These are phyloP conservation scores for Cheilosia soror DNA, from an alignment of 2,888 invertebrate species.

Conservation along the genomic window DNA sequence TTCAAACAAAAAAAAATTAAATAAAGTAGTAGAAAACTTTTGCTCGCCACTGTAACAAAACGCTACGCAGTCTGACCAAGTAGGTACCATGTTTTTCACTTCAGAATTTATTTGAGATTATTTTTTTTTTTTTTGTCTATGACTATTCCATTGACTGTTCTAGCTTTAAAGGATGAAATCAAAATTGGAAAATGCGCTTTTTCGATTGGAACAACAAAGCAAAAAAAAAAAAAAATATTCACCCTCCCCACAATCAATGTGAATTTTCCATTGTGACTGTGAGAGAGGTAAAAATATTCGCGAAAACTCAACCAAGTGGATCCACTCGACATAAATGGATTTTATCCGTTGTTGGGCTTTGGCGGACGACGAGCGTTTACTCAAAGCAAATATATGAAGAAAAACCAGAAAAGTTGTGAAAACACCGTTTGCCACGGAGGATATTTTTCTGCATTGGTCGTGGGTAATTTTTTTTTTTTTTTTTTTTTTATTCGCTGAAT, in stretches of 20 bases:
- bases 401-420: constrained; percentile 17
- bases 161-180: constrained; percentile 1
- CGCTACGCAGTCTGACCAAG: background rate
- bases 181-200: constrained; percentile 23
- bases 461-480: background rate
- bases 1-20: no score
- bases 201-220: background rate
- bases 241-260: background rate
- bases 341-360: constrained; percentile 30
- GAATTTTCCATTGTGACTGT: background rate
- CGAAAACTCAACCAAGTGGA: constrained; percentile 31
- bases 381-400: constrained; percentile 35
- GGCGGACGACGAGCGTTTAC: constrained; percentile 10
- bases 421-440: background rate
- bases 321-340: constrained; percentile 55
- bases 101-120: constrained; percentile 21
- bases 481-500: background rate
- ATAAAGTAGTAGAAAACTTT: no score
- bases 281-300: constrained; percentile 26
- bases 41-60: no score
- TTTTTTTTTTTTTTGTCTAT: background rate
- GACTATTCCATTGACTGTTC: constrained; percentile 5
- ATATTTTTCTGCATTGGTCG: constrained; percentile 1
- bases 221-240: background rate
- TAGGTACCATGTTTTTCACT: background rate